phyloP scores from a whole-genome alignment of 2,888 invertebrate genomes.

The Chaitophorus viminalis region DNA sequence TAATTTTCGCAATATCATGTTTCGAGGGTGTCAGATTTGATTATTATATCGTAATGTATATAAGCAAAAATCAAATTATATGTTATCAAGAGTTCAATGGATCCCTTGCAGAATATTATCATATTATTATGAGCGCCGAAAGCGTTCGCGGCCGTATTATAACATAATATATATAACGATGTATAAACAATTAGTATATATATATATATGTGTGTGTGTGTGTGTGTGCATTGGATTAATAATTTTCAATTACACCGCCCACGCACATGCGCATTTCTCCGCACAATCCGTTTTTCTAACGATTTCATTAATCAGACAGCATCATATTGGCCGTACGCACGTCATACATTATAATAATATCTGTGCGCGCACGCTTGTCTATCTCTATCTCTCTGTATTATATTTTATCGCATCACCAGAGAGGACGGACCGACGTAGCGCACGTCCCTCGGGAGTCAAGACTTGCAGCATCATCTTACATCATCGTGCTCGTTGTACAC shows the following conservation, averaged over 20 bases:
- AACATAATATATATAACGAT: too few relatives aligned
- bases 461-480: neutral
- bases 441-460: neutral
- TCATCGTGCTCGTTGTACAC: neutral
- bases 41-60: neutral
- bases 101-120: neutral
- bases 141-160: neutral
- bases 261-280: neutral
- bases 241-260: neutral
- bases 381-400: neutral
- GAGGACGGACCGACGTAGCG: neutral
- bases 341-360: neutral
- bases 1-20: neutral
- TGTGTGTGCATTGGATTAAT: neutral
- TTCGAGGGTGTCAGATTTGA: neutral
- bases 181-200: too few relatives aligned
- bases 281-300: constrained; percentile 13
- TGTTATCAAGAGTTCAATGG: constrained; percentile 18
- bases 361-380: too few relatives aligned
- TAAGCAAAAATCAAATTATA: constrained; percentile 23
- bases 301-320: constrained; percentile 37
- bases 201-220: too few relatives aligned
- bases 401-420: neutral
- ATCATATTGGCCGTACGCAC: neutral
- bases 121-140: neutral